A percentile compares a stretch with the other conserved stretches of the same genome.
Evolutionary conservation across 1,140 invertebrate species (phyloP).

Genomic region (Rhopalosiphum maidis): DNA sequence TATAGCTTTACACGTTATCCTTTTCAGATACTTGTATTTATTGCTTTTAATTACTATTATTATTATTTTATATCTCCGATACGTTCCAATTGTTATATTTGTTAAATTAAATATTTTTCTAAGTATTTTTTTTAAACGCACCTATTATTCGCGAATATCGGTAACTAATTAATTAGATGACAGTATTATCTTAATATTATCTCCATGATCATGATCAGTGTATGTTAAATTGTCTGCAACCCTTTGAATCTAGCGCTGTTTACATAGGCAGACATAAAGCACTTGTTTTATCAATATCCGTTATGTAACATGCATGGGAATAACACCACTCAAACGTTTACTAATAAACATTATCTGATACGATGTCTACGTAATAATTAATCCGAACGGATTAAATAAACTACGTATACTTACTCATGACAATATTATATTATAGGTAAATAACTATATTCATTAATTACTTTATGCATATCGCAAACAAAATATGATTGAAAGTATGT

Average conservation of each 20-base stretch:
- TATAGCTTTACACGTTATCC: not conserved
- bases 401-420: not conserved
- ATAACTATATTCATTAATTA: not conserved
- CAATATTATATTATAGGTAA: not conserved
- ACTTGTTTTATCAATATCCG: constrained; percentile 24
- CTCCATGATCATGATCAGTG: not conserved
- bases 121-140: not conserved
- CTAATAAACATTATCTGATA: constrained; percentile 15
- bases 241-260: constrained; percentile 9
- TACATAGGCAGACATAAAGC: not conserved
- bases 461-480: not conserved
- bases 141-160: not conserved
- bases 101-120: not conserved
- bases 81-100: not conserved
- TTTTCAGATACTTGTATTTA: not conserved
- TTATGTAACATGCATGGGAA: not conserved
- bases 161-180: not conserved
- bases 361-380: not conserved
- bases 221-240: not conserved
- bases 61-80: not conserved
- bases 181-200: not conserved
- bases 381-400: not conserved
- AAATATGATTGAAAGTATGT: not conserved
- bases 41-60: not conserved
- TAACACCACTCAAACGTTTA: not conserved